Conservation (phyloP, 2,888 invertebrate genomes). For the Odontocerum albicorne region DNA sequence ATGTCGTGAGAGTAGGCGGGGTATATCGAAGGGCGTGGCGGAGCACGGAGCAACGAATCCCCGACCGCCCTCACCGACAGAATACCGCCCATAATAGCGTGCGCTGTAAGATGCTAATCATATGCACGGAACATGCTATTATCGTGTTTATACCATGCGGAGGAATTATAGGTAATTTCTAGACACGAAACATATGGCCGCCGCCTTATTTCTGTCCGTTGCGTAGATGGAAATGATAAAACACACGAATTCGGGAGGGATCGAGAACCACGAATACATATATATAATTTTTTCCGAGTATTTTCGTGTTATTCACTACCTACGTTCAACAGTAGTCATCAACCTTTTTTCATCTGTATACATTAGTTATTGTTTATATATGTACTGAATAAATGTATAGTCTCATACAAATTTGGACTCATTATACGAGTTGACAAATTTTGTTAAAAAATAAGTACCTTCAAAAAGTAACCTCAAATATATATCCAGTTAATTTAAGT, state of each 20-base stretch:
- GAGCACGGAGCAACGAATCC: slow-evolving; percentile 25
- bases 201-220: background rate
- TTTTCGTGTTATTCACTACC: background rate
- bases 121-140: slow-evolving; percentile 27
- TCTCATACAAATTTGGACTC: too few species aligned
- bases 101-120: slow-evolving; percentile 29
- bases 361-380: too few species aligned
- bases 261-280: slow-evolving; percentile 2
- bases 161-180: slow-evolving; percentile 21
- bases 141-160: slow-evolving; percentile 16
- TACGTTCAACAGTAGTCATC: background rate
- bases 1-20: slow-evolving; percentile 31
- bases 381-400: too few species aligned
- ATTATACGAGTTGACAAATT: too few species aligned
- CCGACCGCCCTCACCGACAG: slow-evolving; percentile 13
- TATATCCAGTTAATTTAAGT: too few species aligned
- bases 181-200: slow-evolving; percentile 24
- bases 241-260: slow-evolving; percentile 7
- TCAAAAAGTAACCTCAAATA: too few species aligned
- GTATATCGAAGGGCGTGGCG: slow-evolving; percentile 26
- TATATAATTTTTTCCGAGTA: too few species aligned
- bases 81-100: slow-evolving; percentile 24
- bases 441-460: too few species aligned
- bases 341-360: too few species aligned
- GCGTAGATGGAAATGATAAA: slow-evolving; percentile 1